Conservation (phyloP, 1,140 invertebrate species). For the Bombus sylvicola region DNA sequence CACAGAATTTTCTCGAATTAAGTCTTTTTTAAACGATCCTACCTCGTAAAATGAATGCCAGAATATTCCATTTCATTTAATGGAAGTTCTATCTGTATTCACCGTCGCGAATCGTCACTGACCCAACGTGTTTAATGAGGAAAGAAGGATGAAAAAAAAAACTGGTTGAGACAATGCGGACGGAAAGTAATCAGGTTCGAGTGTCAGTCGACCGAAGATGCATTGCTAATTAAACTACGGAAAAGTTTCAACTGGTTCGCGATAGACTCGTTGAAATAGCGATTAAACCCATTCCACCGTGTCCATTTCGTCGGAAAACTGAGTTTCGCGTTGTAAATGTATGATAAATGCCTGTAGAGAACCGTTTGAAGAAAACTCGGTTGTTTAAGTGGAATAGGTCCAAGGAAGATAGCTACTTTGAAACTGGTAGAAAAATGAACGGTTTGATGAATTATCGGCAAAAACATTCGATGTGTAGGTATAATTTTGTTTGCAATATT, state of each 20-base stretch:
- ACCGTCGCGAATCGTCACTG: not conserved
- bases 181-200: not conserved
- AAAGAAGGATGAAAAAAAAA: no score
- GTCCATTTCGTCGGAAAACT: not conserved
- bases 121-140: not conserved
- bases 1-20: not conserved
- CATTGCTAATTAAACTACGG: conserved; percentile 28
- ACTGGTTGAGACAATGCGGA: not conserved
- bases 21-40: no score
- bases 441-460: conserved; percentile 9
- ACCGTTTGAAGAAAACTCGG: conserved; percentile 21
- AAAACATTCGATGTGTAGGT: no score
- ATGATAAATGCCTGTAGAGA: conserved; percentile 27
- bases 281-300: not conserved
- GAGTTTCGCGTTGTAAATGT: not conserved
- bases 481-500: not conserved
- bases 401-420: not conserved
- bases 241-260: not conserved
- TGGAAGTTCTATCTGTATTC: not conserved
- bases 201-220: not conserved
- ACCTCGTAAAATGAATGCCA: not conserved
- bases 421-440: conserved; percentile 15
- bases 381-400: not conserved
- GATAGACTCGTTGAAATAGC: not conserved
- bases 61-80: not conserved